Base-by-base conservation (phyloP, 2,113 vertebrate species). In the Syngnathus floridae region DNA sequence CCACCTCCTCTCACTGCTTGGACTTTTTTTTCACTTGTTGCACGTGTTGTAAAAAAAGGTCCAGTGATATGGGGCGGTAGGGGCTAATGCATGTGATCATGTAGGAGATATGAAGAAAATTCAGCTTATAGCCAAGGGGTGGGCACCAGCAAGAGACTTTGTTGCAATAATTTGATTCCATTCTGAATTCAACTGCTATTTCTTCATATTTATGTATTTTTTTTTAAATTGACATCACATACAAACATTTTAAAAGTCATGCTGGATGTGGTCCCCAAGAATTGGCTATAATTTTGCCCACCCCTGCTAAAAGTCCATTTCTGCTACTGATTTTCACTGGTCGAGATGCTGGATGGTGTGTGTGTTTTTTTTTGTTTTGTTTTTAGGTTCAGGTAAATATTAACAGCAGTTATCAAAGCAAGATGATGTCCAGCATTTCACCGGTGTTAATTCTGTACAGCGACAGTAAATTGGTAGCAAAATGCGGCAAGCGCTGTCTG, bases 61-160 rank as follows among this genome's bases (percentile, higher is more conserved):
- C 26, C 62, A 60, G 22, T 17, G 40, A 26, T 81, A 89, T 78
- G 82, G 74, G 80, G 59, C 65, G 82, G 78, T 62, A 65, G 84
- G 72, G 86, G 87, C 92, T 86, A 80, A 76, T 93, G 93, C 94
- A 94, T 93, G 93, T 93, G 80, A 69, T 83, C 58, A 69, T 80
- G 72, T 92, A 91, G 88, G 89, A 84, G 77, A 81, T 91, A 82
- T 63, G 72, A 73, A 70, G 73, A 78, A 75, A 75, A 65, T 55
- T 0, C 26, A 58, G 70, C 77, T 69, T 49, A 7, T 21, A 51
- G 31, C 48, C 13, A 56, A 56, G 12, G 26, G 26, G 26, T 56
- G 54, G 54, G 10, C 48, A 51, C 21, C n/a, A 21, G n/a, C 8
- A 7, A 7, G 22, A 55, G 26, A 14, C 1, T 36, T 31, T 26